These are phyloP conservation scores for Dasyurus viverrinus DNA, from an alignment of 2,113 vertebrate species.

Conservation along the genomic window DNA sequence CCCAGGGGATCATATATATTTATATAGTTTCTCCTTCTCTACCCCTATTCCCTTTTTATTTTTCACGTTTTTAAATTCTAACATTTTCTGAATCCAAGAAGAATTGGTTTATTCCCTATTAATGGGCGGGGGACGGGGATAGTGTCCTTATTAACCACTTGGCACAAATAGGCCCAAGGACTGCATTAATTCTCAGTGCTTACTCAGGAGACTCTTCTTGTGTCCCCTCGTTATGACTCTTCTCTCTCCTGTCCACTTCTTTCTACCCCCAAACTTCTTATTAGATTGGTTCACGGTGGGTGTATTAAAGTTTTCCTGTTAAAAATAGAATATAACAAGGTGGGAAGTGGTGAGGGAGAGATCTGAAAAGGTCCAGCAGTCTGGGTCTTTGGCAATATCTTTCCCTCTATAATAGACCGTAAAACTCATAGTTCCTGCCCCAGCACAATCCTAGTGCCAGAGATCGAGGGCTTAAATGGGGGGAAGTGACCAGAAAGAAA, in stretches of 20 bases:
- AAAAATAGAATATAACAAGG: background rate
- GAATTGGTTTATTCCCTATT: background rate
- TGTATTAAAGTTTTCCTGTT: background rate
- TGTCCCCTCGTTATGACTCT: background rate
- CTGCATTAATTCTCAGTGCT: background rate
- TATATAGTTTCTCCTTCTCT: conserved; percentile 50
- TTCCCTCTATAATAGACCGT: background rate
- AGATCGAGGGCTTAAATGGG: background rate
- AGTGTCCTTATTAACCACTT: background rate
- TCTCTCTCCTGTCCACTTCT: background rate
- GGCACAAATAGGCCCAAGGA: background rate
- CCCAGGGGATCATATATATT: conserved; percentile 61
- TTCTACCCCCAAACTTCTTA: background rate
- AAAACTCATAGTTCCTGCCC: background rate
- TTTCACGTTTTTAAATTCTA: conserved; percentile 32
- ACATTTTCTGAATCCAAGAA: conserved; percentile 15
- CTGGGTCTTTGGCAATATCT: background rate
- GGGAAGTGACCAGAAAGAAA: background rate
- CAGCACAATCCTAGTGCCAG: background rate
- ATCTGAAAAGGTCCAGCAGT: background rate
- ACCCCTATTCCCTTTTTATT: conserved; percentile 3
- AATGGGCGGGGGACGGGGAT: background rate
- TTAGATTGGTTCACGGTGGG: background rate
- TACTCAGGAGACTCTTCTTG: background rate
- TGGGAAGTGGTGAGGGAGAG: background rate